Conservation (phyloP, 2,797 vertebrate species). For the Rhinogobio ventralis region DNA sequence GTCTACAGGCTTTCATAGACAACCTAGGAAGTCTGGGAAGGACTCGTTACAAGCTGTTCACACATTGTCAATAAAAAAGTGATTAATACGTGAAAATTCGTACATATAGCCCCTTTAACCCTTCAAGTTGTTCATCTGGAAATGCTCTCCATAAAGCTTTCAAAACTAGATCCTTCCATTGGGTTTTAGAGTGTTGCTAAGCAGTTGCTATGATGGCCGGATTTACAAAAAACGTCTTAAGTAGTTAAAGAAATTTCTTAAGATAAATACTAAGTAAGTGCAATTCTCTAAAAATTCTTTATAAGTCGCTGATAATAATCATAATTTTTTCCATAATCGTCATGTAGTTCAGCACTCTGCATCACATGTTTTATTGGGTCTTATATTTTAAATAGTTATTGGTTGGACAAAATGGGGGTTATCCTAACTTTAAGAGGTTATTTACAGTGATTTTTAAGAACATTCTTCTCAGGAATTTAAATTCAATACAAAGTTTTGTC, state of each 20-base stretch:
- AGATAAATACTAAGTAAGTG: neutral
- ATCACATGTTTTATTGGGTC: no score
- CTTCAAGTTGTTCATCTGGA: neutral
- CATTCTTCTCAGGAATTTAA: no score
- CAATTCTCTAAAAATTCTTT: no score
- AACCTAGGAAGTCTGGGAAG: neutral
- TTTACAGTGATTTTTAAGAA: no score
- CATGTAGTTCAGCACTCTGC: no score
- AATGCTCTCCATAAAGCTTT: neutral
- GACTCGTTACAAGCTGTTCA: neutral
- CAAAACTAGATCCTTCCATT: neutral
- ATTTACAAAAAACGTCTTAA: neutral
- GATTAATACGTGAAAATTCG: neutral
- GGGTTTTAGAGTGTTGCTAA: neutral
- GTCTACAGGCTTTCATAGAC: neutral
- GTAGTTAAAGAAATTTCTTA: neutral
- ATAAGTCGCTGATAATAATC: no score
- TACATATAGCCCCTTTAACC: neutral
- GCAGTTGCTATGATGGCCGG: neutral
- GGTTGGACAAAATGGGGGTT: no score
- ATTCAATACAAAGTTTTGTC: no score
- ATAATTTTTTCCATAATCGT: no score
- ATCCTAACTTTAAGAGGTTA: no score
- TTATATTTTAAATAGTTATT: no score
- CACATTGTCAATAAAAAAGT: neutral